Evolutionary conservation across 2,113 vertebrate genomes (phyloP).

Genomic region (Platichthys stellatus): DNA sequence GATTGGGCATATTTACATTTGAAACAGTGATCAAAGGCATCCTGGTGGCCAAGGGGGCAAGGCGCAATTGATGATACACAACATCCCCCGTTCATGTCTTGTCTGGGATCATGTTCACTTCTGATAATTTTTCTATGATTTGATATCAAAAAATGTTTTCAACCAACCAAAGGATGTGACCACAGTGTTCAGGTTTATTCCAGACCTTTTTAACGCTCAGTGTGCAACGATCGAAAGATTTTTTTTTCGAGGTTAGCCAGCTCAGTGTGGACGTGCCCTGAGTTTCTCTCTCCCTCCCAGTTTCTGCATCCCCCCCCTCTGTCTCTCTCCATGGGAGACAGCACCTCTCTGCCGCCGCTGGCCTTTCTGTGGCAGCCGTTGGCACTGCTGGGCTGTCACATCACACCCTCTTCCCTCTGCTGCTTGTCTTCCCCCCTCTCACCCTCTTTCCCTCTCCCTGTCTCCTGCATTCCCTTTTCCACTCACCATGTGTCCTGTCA

Average conservation of each 20-base stretch:
- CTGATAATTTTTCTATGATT: background rate
- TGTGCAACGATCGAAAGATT: background rate
- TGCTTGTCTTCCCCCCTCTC: constrained; percentile 53
- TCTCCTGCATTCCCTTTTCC: constrained; percentile 64
- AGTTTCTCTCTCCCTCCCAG: constrained; percentile 11
- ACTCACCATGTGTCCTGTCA: constrained; percentile 79
- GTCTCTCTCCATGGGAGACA: constrained; percentile 54
- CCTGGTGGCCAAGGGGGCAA: background rate
- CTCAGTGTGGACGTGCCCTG: constrained; percentile 3
- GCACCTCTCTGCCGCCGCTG: constrained; percentile 78
- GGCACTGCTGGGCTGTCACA: constrained; percentile 83
- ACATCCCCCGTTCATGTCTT: background rate
- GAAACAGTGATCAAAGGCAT: background rate
- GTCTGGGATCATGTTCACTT: background rate
- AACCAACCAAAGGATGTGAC: background rate
- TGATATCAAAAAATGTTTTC: background rate
- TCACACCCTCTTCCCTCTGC: constrained; percentile 80
- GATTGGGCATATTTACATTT: background rate
- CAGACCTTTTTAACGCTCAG: background rate
- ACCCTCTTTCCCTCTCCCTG: constrained; percentile 40
- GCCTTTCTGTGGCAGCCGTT: constrained; percentile 82
- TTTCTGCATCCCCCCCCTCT: constrained; percentile 13
- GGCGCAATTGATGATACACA: background rate
- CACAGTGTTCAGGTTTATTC: background rate
- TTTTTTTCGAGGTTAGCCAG: background rate